Percentiles rank a stretch among this genome's conserved stretches.
Evolutionary conservation across 1,140 invertebrate species (phyloP).

Genomic region (Aphelinus atriplicis): DNA sequence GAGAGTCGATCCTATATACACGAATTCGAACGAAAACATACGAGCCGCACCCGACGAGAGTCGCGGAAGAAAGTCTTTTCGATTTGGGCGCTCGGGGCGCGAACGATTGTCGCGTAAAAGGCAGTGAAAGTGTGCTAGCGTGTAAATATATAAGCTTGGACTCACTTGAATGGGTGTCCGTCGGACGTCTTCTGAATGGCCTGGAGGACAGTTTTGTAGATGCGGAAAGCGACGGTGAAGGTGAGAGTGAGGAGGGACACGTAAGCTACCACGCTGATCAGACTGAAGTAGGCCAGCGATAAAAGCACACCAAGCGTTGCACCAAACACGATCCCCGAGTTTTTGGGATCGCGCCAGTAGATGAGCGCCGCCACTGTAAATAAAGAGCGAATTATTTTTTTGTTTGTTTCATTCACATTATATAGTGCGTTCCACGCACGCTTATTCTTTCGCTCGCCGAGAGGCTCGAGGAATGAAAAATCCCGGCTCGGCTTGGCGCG

Average conservation of each 20-base stretch:
- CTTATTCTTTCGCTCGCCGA: too few relatives aligned
- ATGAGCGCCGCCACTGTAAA: slow-evolving; percentile 92
- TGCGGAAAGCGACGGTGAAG: slow-evolving; percentile 89
- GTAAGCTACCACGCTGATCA: slow-evolving; percentile 96
- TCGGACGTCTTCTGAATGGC: slow-evolving; percentile 97
- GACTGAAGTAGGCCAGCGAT: slow-evolving; percentile 92
- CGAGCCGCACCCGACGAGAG: too few relatives aligned
- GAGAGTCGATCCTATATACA: too few relatives aligned
- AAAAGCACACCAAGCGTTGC: slow-evolving; percentile 85
- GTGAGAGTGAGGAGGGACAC: slow-evolving; percentile 83
- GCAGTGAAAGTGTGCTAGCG: neutral
- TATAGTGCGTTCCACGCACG: too few relatives aligned
- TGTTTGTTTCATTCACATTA: too few relatives aligned
- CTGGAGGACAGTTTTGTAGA: slow-evolving; percentile 95
- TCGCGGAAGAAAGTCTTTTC: too few relatives aligned
- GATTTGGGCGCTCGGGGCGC: too few relatives aligned
- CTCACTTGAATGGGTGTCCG: slow-evolving; percentile 97
- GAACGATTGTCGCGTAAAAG: neutral
- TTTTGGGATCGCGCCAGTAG: slow-evolving; percentile 96
- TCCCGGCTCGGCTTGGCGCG: too few relatives aligned
- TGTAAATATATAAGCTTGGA: slow-evolving; percentile 36
- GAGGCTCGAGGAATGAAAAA: too few relatives aligned
- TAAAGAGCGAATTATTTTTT: slow-evolving; percentile 42
- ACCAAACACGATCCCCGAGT: slow-evolving; percentile 92
- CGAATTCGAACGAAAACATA: too few relatives aligned